Percentiles rank a stretch among this genome's conserved stretches.
These are phyloP conservation scores for Huso huso DNA, from an alignment of 2,797 vertebrate genomes.

Conservation along the genomic window DNA sequence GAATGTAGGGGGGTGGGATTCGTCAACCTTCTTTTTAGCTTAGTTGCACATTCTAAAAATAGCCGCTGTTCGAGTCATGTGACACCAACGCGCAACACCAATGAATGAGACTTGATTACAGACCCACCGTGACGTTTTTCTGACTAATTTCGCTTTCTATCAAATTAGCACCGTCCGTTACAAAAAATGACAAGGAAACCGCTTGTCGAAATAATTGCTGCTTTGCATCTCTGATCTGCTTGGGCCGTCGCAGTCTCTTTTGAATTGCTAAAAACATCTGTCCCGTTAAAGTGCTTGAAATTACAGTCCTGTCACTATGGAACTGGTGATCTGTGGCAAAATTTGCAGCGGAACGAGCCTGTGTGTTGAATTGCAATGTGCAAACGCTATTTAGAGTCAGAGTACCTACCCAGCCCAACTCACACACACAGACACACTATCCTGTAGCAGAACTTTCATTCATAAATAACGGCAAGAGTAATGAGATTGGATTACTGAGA, in stretches of 20 bases:
- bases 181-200: constrained; percentile 10
- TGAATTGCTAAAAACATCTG: constrained; percentile 14
- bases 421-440: neutral
- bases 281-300: constrained; percentile 14
- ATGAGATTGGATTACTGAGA: too few species aligned
- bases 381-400: neutral
- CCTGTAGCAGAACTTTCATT: too few species aligned
- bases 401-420: neutral
- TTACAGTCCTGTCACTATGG: neutral
- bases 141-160: constrained; percentile 3
- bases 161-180: neutral
- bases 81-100: neutral
- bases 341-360: too few species aligned
- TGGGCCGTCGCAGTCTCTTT: constrained; percentile 10
- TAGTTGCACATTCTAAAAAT: too few species aligned
- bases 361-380: neutral
- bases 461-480: too few species aligned
- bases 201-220: constrained; percentile 20
- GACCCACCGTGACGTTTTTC: neutral
- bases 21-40: too few species aligned
- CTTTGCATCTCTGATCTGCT: constrained; percentile 12
- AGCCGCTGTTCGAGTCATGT: constrained; percentile 6
- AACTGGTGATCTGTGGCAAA: neutral
- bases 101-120: too few species aligned
- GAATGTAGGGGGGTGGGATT: too few species aligned